Evolutionary conservation across 2,888 invertebrate species (phyloP), one percentile per base, ranked within the genome.

Genomic region (Drosophila ochracea): DNA sequence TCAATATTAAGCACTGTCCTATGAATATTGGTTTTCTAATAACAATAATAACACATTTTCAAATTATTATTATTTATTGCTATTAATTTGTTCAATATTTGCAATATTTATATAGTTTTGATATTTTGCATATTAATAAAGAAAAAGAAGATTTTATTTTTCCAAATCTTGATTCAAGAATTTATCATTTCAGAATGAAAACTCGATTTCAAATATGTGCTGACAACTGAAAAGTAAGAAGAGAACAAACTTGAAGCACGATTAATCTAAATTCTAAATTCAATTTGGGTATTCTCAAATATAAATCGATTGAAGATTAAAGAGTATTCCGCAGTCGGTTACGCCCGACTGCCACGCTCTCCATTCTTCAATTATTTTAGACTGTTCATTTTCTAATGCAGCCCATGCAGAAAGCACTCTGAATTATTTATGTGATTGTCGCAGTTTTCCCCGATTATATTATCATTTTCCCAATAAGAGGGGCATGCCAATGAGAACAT

Each of bases 401-500:
- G 1, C 2, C 7, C 1, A 4, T 35, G 35, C 35, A 4, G 16
- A 47, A 4, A 25, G 21, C 47, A 16, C 16, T 4, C 16, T 16
- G 47, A 25, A 47, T 47, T 25, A 47, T 47, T 25, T 47, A 25
- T 47, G 16, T 25, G 47, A 47, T 16, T 9, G 21, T 9, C 25
- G 47, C 16, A 7, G 21, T 25, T 47, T 47, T 1, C 9, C 16
- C 47, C 47, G 47, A 47, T 47, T 9, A 25, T 47, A 47, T 47
- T 47, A 25, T 41, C 5, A 30, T 21, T 33, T 54, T 33, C 53
- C 11, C n/a, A 53, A 53, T 33, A 21, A 4, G 33, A 21, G 28
- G 13, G n/a, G 35, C 59, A 54, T 28, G 47, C 31, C 31, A 21
- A 21, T 68, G 68, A 55, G 49, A 55, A 67, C n/a, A 19, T 52